Conservation (phyloP, 2,888 invertebrate genomes). For the Rapana venosa region DNA sequence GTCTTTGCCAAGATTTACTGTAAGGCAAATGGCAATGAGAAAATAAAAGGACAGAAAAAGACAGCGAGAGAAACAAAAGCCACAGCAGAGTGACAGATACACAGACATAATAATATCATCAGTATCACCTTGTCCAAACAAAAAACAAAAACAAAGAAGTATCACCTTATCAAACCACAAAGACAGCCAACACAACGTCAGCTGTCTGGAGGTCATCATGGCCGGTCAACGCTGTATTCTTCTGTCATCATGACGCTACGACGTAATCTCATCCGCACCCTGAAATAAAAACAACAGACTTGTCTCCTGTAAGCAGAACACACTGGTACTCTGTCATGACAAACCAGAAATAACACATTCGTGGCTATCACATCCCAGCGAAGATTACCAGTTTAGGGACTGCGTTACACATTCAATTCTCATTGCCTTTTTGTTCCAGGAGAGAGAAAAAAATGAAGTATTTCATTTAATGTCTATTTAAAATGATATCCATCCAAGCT, state of each 20-base stretch:
- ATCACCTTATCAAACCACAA: background rate
- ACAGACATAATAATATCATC: background rate
- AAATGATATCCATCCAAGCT: no score
- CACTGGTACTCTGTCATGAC: no score
- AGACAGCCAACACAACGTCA: no score
- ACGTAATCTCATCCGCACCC: slow-evolving; percentile 7
- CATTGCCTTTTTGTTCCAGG: no score
- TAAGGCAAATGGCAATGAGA: background rate
- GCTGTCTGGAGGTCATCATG: background rate
- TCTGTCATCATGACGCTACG: slow-evolving; percentile 15
- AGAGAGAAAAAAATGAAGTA: background rate
- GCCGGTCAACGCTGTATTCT: slow-evolving; percentile 9
- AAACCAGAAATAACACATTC: no score
- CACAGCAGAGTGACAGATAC: background rate
- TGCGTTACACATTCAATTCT: no score
- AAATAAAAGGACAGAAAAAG: background rate
- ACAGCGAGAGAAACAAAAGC: background rate
- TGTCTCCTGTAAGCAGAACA: no score
- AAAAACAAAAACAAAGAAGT: no score
- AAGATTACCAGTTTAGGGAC: no score
- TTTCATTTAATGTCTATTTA: no score
- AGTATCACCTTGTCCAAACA: background rate
- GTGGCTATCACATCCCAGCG: no score
- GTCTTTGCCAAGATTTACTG: no score
- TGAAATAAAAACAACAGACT: background rate